These are phyloP conservation scores for Catharus minimus DNA, from an alignment of 2,113 vertebrate genomes.

Conservation along the genomic window DNA sequence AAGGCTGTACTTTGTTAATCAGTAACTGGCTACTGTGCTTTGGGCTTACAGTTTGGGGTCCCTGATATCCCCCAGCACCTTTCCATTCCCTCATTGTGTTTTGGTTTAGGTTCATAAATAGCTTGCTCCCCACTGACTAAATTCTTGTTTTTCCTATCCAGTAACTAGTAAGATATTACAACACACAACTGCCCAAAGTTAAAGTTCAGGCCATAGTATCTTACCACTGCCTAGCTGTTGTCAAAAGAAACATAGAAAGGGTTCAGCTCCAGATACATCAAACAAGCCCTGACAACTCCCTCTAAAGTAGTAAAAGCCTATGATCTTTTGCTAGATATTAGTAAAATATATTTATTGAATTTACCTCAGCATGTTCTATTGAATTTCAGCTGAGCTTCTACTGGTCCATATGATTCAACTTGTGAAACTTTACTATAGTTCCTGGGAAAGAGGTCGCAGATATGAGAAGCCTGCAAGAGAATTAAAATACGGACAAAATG, in stretches of 20 bases:
- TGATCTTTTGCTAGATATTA: not conserved
- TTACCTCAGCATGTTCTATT: not conserved
- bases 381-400: not conserved
- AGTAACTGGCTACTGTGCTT: not conserved
- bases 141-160: not conserved
- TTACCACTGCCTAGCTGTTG: not conserved
- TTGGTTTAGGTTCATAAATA: not conserved
- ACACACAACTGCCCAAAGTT: not conserved
- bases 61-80: not conserved
- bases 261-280: not conserved
- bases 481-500: not conserved
- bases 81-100: not conserved
- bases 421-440: not conserved
- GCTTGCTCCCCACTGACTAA: fast-evolving
- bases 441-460: not conserved
- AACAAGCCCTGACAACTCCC: not conserved
- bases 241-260: not conserved
- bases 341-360: not conserved
- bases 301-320: not conserved
- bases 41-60: not conserved
- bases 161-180: not conserved
- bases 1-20: not conserved
- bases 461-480: not conserved
- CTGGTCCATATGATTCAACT: not conserved
- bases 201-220: not conserved